Percentiles rank a stretch among this genome's conserved stretches.
Evolutionary conservation across 2,113 vertebrate species (phyloP).

Genomic region (Odobenus rosmarus): DNA sequence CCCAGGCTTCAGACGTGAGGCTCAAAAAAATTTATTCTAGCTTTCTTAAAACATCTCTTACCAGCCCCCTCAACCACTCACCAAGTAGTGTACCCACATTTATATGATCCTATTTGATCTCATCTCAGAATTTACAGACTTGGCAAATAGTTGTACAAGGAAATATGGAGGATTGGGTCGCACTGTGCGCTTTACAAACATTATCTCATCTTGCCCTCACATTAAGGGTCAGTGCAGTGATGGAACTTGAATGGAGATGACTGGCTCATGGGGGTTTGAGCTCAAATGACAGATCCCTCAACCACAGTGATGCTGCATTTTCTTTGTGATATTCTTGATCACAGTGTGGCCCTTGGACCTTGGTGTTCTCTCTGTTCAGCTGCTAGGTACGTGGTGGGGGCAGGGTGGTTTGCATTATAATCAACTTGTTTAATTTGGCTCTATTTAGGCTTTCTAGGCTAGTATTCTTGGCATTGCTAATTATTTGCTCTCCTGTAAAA

Average conservation of each 20-base stretch:
- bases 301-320: not conserved
- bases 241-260: not conserved
- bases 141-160: not conserved
- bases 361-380: not conserved
- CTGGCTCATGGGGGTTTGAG: not conserved
- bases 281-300: not conserved
- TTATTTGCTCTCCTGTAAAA: not conserved
- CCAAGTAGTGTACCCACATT: not conserved
- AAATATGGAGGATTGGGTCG: not conserved
- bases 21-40: not conserved
- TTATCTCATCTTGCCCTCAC: not conserved
- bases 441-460: not conserved
- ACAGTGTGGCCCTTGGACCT: not conserved
- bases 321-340: not conserved
- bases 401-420: not conserved
- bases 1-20: not conserved
- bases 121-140: not conserved
- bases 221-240: not conserved
- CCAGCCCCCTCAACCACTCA: not conserved
- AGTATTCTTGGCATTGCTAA: constrained; percentile 5
- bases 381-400: not conserved
- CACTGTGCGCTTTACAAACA: not conserved
- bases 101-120: not conserved
- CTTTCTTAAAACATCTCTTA: not conserved
- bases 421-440: constrained; percentile 38